Conservation (phyloP, 53 echinoderm and acorn worm genomes). For the Glandiceps talaboti region DNA sequence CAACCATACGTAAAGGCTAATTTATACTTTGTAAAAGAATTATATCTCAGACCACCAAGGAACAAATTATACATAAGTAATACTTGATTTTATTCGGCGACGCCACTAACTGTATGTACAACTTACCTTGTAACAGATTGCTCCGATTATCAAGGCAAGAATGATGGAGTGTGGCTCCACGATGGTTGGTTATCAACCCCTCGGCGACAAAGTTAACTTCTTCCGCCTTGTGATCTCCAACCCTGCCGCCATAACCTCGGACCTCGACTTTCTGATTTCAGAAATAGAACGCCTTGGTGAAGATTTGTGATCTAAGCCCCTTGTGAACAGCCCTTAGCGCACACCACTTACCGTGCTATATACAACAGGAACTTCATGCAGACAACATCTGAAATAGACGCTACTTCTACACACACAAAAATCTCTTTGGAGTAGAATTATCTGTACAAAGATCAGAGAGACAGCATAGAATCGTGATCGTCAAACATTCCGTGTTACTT, state of each 20-base stretch:
- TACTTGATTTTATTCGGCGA: constrained; percentile 7
- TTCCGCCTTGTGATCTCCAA: constrained; percentile 34
- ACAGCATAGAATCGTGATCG: too few species aligned
- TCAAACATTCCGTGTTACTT: too few species aligned
- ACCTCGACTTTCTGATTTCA: constrained; percentile 79
- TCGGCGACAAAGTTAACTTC: neutral
- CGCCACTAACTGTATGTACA: too few species aligned
- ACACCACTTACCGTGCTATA: too few species aligned
- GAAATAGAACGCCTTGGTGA: constrained; percentile 77
- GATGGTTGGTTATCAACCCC: neutral
- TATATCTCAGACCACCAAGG: constrained; percentile 2
- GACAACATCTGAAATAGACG: too few species aligned
- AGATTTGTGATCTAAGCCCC: constrained; percentile 8
- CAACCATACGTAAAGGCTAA: too few species aligned
- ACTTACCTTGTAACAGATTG: neutral
- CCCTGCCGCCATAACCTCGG: constrained; percentile 63
- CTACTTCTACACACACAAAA: too few species aligned
- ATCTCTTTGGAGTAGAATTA: too few species aligned
- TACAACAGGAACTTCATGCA: too few species aligned
- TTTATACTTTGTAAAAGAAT: neutral
- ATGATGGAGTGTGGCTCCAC: neutral
- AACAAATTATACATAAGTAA: neutral
- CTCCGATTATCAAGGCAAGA: neutral
- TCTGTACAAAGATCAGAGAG: too few species aligned
- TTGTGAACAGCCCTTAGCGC: too few species aligned